Percentiles rank a stretch among this genome's conserved stretches.
These are phyloP conservation scores for Morus bassanus DNA, from an alignment of 2,797 vertebrate genomes.

Conservation along the genomic window DNA sequence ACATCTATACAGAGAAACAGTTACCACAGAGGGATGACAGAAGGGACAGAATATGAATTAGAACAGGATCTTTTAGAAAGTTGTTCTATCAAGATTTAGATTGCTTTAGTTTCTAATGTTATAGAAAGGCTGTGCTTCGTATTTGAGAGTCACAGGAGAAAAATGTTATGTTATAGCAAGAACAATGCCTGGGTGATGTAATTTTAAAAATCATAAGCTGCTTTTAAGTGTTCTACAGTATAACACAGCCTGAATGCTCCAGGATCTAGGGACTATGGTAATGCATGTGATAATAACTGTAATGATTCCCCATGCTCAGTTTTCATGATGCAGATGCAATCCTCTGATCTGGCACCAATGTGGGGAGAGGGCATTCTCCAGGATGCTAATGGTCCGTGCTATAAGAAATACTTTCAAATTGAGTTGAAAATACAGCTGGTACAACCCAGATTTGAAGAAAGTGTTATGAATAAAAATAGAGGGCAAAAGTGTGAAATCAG, in stretches of 20 bases:
- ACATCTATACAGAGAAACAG: background rate
- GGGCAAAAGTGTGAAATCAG: background rate
- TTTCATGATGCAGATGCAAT: background rate
- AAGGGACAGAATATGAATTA: background rate
- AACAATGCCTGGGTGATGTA: background rate
- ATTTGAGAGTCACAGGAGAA: background rate
- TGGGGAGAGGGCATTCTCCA: background rate
- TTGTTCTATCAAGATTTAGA: background rate
- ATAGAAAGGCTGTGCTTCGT: background rate
- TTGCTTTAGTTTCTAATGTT: accelerated
- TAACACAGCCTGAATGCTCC: background rate
- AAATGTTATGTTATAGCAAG: background rate
- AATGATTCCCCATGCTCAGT: accelerated
- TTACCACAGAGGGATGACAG: background rate
- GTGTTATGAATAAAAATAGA: accelerated
- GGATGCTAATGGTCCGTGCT: accelerated
- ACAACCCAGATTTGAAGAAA: background rate
- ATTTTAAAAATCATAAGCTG: background rate
- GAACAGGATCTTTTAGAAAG: background rate
- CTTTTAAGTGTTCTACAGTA: background rate
- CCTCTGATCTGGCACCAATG: background rate
- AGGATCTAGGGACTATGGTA: background rate
- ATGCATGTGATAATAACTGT: background rate
- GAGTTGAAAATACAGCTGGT: background rate
- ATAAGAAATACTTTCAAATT: background rate